phyloP scores from a whole-genome alignment of 2,113 vertebrate genomes.

The Microtus ochrogaster region DNA sequence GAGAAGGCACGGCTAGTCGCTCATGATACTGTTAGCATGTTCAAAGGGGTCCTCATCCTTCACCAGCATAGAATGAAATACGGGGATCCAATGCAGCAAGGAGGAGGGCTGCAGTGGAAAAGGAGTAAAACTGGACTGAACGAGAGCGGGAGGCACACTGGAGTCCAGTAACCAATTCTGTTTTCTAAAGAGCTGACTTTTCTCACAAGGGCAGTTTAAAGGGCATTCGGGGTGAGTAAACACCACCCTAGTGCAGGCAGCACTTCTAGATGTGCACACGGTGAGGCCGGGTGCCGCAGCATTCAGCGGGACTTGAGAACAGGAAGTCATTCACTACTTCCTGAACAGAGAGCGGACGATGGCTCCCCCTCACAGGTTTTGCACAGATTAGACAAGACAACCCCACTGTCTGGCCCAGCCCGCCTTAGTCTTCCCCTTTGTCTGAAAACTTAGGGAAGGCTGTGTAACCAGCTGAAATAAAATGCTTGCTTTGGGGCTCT shows the following conservation, averaged over 20 bases:
- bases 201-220: slow-evolving; percentile 11
- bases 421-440: background rate
- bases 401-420: background rate
- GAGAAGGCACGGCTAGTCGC: background rate
- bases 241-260: background rate
- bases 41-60: background rate
- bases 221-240: background rate
- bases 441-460: background rate
- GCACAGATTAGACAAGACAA: background rate
- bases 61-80: background rate
- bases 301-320: background rate
- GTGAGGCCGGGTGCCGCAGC: background rate
- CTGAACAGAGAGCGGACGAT: background rate
- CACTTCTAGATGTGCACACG: background rate
- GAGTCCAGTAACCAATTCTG: slow-evolving; percentile 2
- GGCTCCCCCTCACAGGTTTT: background rate
- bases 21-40: background rate
- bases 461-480: background rate
- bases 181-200: slow-evolving; percentile 5
- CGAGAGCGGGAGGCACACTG: background rate
- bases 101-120: accelerated
- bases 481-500: background rate
- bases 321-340: slow-evolving; percentile 8
- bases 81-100: background rate
- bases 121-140: background rate